These are phyloP conservation scores for Pollenia griseotomentosa DNA, from an alignment of 2,888 invertebrate genomes.

Conservation along the genomic window DNA sequence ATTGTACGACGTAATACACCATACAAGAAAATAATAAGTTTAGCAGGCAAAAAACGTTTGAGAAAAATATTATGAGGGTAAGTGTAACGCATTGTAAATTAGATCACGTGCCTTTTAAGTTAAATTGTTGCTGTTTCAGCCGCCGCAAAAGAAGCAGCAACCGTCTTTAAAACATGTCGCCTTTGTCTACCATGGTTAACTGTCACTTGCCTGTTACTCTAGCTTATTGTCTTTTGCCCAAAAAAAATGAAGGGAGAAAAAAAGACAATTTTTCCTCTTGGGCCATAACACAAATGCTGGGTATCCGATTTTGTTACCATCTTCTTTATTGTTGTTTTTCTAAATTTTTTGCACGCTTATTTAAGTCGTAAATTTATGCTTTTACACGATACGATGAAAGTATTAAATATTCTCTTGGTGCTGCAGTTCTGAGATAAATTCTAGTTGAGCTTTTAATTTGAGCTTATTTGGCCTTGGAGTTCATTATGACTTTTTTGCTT, in stretches of 20 bases:
- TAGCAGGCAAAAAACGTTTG: neutral
- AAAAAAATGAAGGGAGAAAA: neutral
- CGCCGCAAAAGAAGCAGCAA: slow-evolving; percentile 3
- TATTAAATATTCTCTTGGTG: slow-evolving; percentile 3
- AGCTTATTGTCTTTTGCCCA: neutral
- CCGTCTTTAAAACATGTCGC: neutral
- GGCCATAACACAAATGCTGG: neutral
- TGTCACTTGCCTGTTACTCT: slow-evolving; percentile 8
- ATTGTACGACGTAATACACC: neutral
- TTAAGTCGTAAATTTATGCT: slow-evolving; percentile 60
- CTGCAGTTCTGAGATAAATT: slow-evolving; percentile 14
- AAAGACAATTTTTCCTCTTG: slow-evolving; percentile 25
- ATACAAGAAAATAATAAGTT: slow-evolving; percentile 17
- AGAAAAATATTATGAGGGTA: neutral
- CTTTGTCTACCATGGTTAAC: neutral
- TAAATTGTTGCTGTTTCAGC: slow-evolving; percentile 35
- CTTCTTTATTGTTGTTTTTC: neutral
- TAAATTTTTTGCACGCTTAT: neutral
- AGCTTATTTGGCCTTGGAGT: too few relatives aligned
- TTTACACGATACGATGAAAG: slow-evolving; percentile 35
- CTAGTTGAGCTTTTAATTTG: neutral
- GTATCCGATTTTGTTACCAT: neutral
- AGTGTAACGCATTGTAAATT: slow-evolving; percentile 44
- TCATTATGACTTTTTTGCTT: too few relatives aligned
- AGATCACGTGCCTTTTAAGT: slow-evolving; percentile 60